Percentiles rank a stretch among this genome's conserved stretches.
phyloP scores from a whole-genome alignment of 2,113 vertebrate genomes.

The Pachyramphus minor region DNA sequence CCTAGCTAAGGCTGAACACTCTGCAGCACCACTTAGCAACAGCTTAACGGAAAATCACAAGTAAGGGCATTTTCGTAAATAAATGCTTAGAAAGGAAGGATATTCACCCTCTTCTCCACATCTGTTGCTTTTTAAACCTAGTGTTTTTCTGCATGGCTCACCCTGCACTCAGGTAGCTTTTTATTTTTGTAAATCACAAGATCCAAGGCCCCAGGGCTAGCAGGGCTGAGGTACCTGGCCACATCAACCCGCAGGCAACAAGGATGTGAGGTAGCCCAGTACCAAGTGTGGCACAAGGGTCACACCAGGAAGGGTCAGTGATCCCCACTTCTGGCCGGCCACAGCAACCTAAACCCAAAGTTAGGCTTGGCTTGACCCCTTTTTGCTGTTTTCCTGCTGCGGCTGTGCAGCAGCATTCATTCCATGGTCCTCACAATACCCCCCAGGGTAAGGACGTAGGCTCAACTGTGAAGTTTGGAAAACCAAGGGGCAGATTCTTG shows the following conservation, averaged over 20 bases:
- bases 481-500: background rate
- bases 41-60: background rate
- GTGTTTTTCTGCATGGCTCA: background rate
- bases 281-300: accelerated
- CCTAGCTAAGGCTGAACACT: background rate
- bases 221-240: background rate
- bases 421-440: accelerated
- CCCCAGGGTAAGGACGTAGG: accelerated
- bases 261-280: background rate
- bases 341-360: background rate
- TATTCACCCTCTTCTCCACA: background rate
- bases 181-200: background rate
- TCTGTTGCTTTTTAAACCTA: background rate
- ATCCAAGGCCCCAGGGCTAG: background rate
- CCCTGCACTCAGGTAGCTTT: background rate
- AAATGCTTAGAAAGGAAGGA: background rate
- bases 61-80: background rate
- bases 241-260: background rate
- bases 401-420: background rate
- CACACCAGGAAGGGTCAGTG: accelerated
- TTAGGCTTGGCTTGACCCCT: background rate
- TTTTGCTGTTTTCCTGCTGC: background rate
- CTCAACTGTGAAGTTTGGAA: background rate
- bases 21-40: background rate
- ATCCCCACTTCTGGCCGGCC: background rate